Percentiles rank a stretch among this genome's conserved stretches.
Conservation (phyloP, 2,888 invertebrate genomes). For the Caenorhabditis zanzibari region DNA sequence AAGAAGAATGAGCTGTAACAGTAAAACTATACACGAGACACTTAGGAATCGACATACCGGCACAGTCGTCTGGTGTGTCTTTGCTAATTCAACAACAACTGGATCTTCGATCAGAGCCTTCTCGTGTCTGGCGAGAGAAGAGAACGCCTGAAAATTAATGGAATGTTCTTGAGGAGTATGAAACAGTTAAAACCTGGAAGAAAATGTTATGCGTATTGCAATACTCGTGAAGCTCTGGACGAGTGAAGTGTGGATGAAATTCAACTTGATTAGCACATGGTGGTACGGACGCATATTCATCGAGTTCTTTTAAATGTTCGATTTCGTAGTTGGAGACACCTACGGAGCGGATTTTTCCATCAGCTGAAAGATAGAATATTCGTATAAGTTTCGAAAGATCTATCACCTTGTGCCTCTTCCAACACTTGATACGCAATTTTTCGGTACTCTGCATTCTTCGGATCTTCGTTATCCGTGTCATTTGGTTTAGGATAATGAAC, state of each 20-base stretch:
- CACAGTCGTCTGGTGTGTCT: slow-evolving; percentile 84
- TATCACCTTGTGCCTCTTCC: slow-evolving; percentile 85
- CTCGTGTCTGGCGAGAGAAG: slow-evolving; percentile 84
- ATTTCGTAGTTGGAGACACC: slow-evolving; percentile 91
- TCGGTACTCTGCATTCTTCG: slow-evolving; percentile 87
- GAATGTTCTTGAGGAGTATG: no score
- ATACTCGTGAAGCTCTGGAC: slow-evolving; percentile 82
- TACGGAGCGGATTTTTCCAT: slow-evolving; percentile 87
- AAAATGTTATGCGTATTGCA: slow-evolving; percentile 84
- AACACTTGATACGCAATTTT: slow-evolving; percentile 88
- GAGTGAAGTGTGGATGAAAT: slow-evolving; percentile 85
- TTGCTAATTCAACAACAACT: slow-evolving; percentile 87
- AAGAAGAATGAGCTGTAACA: slow-evolving; percentile 85
- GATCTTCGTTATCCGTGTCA: slow-evolving; percentile 84
- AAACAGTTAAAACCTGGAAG: slow-evolving; percentile 78
- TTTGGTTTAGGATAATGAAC: slow-evolving; percentile 91
- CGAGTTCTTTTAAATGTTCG: slow-evolving; percentile 88
- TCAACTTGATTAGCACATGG: slow-evolving; percentile 83
- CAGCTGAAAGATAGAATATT: slow-evolving; percentile 66
- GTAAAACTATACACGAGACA: neutral
- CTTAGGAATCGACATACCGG: slow-evolving; percentile 59
- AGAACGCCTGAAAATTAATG: slow-evolving; percentile 84
- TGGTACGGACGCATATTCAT: slow-evolving; percentile 66
- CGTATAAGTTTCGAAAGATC: slow-evolving; percentile 52
- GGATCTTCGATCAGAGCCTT: slow-evolving; percentile 86